Evolutionary conservation across 2,113 vertebrate species (phyloP), one percentile per base, ranked within the genome.

Genomic region (Forbesichthys papilliferus): DNA sequence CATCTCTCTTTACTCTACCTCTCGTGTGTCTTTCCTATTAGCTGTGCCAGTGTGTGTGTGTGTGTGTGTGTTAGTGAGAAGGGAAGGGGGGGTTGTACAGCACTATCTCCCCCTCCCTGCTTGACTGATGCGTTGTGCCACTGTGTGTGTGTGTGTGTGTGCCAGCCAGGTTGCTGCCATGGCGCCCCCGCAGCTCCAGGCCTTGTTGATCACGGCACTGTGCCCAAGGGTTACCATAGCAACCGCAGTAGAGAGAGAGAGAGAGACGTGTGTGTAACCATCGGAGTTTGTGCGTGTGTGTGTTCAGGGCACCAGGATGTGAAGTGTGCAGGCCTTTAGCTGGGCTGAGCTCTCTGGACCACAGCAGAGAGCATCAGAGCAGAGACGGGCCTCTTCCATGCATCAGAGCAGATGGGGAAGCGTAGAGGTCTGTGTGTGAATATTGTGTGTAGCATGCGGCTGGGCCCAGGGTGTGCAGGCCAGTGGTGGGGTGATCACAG

Each of bases 131-230:
- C 5, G 36, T 42, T 64, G 61, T 48, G 33, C 68, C 52, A 20
- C 61, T 20, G 55, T 12, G 42, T 34, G 48, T 34, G 48, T 55
- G 62, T 60, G 65, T 12, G 46, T 62, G 51, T 51, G 66, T 64
- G 75, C 76, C 82, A 93, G 88, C 77, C 91, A 90, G 91, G 90
- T 94, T 89, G 90, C 86, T 85, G 77, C 84, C 85, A 84, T 78
- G 86, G 86, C 82, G 70, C 84, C 84, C 81, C 80, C 69, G 88
- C 83, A 83, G 81, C 85, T 86, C 74, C 53, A 48, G 87, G 88
- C 78, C 84, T 84, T 88, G 84, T 87, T 87, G 84, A 88, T 84
- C 80, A 80, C 80, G 73, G 86, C 82, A 83, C 86, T 66, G 75
- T 86, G 88, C 90, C 87, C 81, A 79, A 75, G 81, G 80, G 86